phyloP scores from a whole-genome alignment of 2,113 vertebrate genomes.

The Rhynchomys soricoides region DNA sequence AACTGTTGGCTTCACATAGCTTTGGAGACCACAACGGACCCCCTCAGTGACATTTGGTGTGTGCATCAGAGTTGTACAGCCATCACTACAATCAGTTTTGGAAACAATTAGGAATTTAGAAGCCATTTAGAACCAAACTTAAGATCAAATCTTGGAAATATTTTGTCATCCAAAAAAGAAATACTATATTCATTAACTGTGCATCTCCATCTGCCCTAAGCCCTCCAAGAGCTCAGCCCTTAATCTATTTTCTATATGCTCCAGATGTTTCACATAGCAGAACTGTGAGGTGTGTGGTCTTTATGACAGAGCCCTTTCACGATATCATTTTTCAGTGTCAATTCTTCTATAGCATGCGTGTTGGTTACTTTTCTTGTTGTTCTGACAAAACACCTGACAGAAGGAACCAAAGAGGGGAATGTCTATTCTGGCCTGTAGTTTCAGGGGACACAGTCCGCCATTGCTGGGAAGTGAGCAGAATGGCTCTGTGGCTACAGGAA shows the following conservation, averaged over 20 bases:
- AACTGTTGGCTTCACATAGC: not conserved
- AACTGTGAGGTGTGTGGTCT: not conserved
- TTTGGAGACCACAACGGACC: not conserved
- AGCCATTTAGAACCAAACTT: conserved; percentile 19
- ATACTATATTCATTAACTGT: not conserved
- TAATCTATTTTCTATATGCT: not conserved
- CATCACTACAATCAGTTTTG: conserved; percentile 17
- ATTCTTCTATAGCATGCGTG: not conserved
- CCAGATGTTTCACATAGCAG: not conserved
- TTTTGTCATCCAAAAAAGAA: conserved; percentile 34
- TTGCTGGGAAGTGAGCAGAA: not conserved
- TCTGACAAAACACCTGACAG: not conserved
- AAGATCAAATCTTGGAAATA: not conserved
- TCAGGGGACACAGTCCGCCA: not conserved
- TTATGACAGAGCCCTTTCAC: not conserved
- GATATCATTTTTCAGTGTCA: not conserved
- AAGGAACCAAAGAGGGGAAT: not conserved
- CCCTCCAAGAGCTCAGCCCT: not conserved
- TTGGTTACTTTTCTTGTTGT: not conserved
- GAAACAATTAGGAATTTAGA: conserved; percentile 29
- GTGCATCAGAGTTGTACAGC: not conserved
- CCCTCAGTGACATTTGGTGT: not conserved
- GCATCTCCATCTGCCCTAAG: not conserved
- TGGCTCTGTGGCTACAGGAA: not conserved
- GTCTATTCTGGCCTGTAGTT: not conserved